Conservation (phyloP, 2,113 vertebrate species). For the Prietella phreatophila region DNA sequence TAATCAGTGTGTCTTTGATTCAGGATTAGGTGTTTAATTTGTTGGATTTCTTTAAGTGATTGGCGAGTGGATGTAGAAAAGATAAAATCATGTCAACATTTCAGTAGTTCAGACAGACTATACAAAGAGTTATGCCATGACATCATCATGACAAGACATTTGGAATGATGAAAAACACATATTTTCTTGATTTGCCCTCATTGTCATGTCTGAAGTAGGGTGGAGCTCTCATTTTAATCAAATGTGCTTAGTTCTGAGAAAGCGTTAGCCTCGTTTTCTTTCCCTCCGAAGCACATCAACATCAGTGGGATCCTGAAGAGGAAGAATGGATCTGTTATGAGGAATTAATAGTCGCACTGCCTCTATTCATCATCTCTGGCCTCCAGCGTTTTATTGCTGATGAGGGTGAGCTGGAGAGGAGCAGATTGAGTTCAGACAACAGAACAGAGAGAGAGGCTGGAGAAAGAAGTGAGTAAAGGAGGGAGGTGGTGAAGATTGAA, state of each 20-base stretch:
- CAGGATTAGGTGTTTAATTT: background rate
- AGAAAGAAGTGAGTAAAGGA: background rate
- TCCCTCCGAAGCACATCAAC: background rate
- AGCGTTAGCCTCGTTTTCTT: slow-evolving; percentile 10
- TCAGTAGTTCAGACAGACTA: background rate
- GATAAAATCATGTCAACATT: background rate
- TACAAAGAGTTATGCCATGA: background rate
- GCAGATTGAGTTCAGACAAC: slow-evolving; percentile 35
- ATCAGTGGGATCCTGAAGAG: slow-evolving; percentile 36
- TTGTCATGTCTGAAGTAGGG: background rate
- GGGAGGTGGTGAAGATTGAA: background rate
- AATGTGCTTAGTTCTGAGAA: slow-evolving; percentile 15
- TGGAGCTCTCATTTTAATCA: slow-evolving; percentile 13
- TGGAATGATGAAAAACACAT: background rate
- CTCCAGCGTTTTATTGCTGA: slow-evolving; percentile 44
- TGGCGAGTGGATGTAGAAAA: background rate
- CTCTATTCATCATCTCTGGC: slow-evolving; percentile 45
- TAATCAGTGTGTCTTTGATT: background rate
- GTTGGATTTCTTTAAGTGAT: background rate
- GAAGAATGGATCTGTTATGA: slow-evolving; percentile 35
- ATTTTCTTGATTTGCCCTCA: background rate
- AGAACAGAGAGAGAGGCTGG: background rate
- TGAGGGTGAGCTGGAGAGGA: slow-evolving; percentile 27
- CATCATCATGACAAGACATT: background rate
- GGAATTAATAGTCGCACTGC: slow-evolving; percentile 35